phyloP scores from a whole-genome alignment of 2,113 vertebrate species.

The Chamaea fasciata region DNA sequence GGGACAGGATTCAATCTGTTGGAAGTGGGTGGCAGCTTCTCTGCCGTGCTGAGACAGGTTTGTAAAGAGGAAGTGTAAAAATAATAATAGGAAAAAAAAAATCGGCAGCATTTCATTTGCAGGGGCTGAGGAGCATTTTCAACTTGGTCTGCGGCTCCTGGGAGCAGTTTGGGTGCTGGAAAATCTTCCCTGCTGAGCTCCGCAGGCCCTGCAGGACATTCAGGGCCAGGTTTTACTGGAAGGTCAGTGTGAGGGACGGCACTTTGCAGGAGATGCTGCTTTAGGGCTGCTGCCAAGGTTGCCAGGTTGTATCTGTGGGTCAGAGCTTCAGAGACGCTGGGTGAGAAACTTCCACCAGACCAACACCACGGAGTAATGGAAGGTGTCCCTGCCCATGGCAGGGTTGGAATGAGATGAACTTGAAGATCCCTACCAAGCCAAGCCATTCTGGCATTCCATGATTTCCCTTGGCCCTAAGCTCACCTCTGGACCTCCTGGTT shows the following conservation, averaged over 20 bases:
- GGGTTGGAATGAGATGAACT: neutral
- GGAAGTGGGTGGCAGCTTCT: slow-evolving; percentile 6
- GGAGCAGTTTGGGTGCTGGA: neutral
- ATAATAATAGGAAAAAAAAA: neutral
- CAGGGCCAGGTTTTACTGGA: neutral
- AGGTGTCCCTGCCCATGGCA: neutral
- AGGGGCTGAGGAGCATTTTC: neutral
- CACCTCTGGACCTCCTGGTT: neutral
- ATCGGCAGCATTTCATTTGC: neutral
- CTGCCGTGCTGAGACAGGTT: neutral
- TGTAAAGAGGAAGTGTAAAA: neutral
- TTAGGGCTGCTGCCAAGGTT: neutral
- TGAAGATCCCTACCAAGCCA: neutral
- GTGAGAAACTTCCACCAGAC: neutral
- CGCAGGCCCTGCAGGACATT: neutral
- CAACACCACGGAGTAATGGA: neutral
- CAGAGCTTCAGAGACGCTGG: neutral
- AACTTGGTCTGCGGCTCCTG: neutral
- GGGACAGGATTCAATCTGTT: slow-evolving; percentile 4
- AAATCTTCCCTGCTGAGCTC: neutral
- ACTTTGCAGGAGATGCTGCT: neutral
- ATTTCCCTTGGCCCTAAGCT: too few species aligned
- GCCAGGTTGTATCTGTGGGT: neutral
- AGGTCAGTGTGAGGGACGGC: neutral
- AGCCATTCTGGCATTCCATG: neutral